Evolutionary conservation across 2,888 invertebrate species (phyloP).

Genomic region (Acrocyrtus sp.): DNA sequence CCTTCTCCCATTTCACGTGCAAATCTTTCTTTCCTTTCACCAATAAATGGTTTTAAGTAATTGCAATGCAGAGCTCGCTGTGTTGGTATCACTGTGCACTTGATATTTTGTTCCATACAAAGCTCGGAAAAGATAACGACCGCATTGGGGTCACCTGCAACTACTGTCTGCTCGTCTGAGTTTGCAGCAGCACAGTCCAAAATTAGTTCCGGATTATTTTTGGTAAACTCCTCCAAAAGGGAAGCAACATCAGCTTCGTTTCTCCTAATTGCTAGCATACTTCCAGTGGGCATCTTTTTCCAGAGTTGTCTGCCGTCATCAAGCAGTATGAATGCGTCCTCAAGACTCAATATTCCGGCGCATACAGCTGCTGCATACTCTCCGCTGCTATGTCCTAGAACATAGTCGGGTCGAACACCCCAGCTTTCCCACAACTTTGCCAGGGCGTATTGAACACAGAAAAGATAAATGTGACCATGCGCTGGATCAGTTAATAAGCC

Average conservation of each 20-base stretch:
- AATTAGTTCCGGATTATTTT: background rate
- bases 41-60: conserved; percentile 34
- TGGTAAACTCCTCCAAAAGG: background rate
- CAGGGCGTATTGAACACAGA: too few species aligned
- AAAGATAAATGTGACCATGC: too few species aligned
- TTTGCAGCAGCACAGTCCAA: conserved; percentile 44
- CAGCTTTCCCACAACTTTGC: background rate
- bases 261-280: background rate
- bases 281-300: background rate
- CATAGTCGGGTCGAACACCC: conserved; percentile 7
- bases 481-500: too few species aligned
- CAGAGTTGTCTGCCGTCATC: background rate
- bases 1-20: background rate
- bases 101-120: conserved; percentile 15
- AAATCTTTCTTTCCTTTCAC: background rate
- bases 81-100: conserved; percentile 10
- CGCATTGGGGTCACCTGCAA: conserved; percentile 14
- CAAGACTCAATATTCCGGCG: background rate
- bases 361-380: conserved; percentile 3
- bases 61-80: conserved; percentile 34
- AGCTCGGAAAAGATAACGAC: conserved; percentile 3
- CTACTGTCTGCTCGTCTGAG: conserved; percentile 36
- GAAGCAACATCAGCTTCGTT: background rate
- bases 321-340: background rate
- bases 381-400: conserved; percentile 9